Percentiles rank a stretch among this genome's conserved stretches.
phyloP scores from a whole-genome alignment of 2,888 invertebrate species.

The Torymus tubicola region DNA sequence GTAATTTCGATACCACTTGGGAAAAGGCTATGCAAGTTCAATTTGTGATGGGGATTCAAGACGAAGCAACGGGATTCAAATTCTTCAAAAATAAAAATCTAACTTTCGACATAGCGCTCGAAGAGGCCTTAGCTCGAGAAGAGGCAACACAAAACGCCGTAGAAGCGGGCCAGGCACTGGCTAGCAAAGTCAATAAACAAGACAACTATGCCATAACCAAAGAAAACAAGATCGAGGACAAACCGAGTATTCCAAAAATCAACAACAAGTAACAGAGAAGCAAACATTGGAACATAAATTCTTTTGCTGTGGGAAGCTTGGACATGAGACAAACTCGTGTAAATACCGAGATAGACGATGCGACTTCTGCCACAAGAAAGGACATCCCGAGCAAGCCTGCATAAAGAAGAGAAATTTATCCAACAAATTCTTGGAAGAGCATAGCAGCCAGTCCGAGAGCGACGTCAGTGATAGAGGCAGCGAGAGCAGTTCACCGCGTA shows the following conservation, averaged over 20 bases:
- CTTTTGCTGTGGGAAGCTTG: conserved; percentile 19
- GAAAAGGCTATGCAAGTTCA: neutral
- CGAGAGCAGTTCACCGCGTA: too few species aligned
- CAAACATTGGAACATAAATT: conserved; percentile 8
- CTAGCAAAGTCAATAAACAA: neutral
- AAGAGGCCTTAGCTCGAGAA: conserved; percentile 42
- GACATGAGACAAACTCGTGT: neutral
- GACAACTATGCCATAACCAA: conserved; percentile 30
- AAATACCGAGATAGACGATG: neutral
- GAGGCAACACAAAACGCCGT: conserved; percentile 41
- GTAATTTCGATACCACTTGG: conserved; percentile 9
- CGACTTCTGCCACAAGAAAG: neutral
- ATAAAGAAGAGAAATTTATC: neutral
- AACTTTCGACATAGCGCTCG: conserved; percentile 48
- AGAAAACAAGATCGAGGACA: neutral
- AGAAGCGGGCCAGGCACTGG: neutral
- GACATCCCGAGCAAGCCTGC: conserved; percentile 1
- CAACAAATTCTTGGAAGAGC: neutral
- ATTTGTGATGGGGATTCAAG: conserved; percentile 4
- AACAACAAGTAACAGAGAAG: neutral
- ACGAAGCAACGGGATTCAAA: conserved; percentile 43
- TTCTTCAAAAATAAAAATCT: conserved; percentile 41
- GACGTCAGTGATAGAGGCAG: neutral
- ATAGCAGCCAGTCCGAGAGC: neutral
- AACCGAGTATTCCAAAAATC: conserved; percentile 12